Evolutionary conservation across 2,113 vertebrate species (phyloP), one percentile per base, ranked within the genome.

Genomic region (Beaufortia kweichowensis): DNA sequence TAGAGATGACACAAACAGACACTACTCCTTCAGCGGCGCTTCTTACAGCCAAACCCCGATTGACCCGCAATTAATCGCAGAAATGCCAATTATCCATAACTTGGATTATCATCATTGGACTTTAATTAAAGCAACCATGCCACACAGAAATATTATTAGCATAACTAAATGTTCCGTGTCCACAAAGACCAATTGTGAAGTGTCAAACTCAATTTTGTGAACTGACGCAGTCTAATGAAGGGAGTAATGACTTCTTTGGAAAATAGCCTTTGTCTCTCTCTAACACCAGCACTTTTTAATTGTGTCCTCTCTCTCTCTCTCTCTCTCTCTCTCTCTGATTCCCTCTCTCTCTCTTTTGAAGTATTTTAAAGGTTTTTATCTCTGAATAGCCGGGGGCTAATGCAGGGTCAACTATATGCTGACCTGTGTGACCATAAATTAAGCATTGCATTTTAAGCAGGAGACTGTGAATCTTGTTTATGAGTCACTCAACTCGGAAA

Each of bases 131-230:
- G 85, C 62, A 83, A 85, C 80, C 83, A 55, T 33, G 79, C 60
- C 31, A 73, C 75, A 81, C 82, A 88, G 88, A 89, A 85, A 86
- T 76, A 79, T 86, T 79, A 90, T 89, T 87, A 89, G 78, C 83
- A 81, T 86, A 84, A 81, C 77, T 82, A 84, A 88, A 88, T 81
- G 83, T 71, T 82, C 69, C 66, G 61, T 80, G 76, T 81, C 79
- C 77, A 80, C 76, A 75, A 82, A 86, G 74, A 73, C 68, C 68
- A 66, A 87, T 87, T 84, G n/a, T 77, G 85, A 84, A 86, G 74
- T 74, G 87, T 62, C 85, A 84, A 69, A 85, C 79, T 62, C 79
- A 80, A 81, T 88, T 88, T 77, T 83, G 69, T 75, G 79, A 60
- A 75, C 21, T 74, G 84, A 71, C 67, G 76, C 57, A 75, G 78